These are phyloP conservation scores for Chromobotia macracanthus DNA, from an alignment of 2,797 vertebrate species.

Conservation along the genomic window DNA sequence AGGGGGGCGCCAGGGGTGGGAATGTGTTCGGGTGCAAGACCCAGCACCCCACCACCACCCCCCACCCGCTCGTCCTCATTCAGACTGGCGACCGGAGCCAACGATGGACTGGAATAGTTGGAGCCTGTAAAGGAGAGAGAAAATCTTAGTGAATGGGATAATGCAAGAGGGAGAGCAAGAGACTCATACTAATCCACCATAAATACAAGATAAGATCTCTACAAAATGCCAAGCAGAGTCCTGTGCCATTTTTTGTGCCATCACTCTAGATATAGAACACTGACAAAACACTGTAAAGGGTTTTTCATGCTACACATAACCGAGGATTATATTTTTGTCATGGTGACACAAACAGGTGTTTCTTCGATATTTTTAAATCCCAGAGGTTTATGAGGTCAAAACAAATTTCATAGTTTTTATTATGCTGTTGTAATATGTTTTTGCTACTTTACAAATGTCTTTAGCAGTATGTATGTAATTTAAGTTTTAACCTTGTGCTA, in stretches of 20 bases:
- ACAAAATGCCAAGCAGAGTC: not conserved
- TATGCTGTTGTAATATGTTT: not conserved
- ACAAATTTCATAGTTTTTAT: too few species aligned
- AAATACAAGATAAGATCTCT: not conserved
- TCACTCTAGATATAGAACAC: not conserved
- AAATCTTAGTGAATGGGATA: not conserved
- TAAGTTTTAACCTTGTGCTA: slow-evolving; percentile 2
- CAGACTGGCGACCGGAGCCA: slow-evolving; percentile 80
- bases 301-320: not conserved
- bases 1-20: slow-evolving; percentile 90
- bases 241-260: not conserved
- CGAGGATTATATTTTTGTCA: too few species aligned
- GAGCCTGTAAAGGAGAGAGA: slow-evolving; percentile 70
- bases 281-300: not conserved
- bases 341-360: too few species aligned
- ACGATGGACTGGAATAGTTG: slow-evolving; percentile 92
- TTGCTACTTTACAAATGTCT: not conserved
- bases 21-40: slow-evolving; percentile 94
- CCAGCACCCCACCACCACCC: slow-evolving; percentile 84
- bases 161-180: not conserved
- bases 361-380: not conserved
- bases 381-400: not conserved
- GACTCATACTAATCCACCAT: not conserved
- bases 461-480: not conserved
- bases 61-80: slow-evolving; percentile 82